Percentiles rank a stretch among this genome's conserved stretches.
Conservation (phyloP, 2,888 invertebrate genomes). For the Megalurothrips usitatus region DNA sequence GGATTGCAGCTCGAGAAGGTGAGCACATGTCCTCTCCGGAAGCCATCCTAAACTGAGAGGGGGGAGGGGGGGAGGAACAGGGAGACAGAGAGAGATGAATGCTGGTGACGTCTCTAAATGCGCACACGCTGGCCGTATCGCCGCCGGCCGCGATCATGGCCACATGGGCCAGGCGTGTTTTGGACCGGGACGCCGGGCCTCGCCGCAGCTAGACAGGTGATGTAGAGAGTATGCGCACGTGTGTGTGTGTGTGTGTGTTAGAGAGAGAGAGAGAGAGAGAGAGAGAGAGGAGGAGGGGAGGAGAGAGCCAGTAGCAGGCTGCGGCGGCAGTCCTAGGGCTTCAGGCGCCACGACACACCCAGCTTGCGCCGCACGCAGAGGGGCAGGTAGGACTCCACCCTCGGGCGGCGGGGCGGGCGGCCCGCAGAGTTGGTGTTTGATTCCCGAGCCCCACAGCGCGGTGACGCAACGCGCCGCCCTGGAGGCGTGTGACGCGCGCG, state of each 20-base stretch:
- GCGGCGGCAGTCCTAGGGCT: not conserved
- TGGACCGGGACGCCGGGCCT: not conserved
- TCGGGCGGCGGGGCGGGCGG: not conserved
- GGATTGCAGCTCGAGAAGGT: no score
- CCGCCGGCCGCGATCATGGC: no score
- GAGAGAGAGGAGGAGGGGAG: not conserved
- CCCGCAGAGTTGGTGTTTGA: not conserved
- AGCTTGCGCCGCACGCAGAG: not conserved
- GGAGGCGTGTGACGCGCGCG: no score
- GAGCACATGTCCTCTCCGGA: no score
- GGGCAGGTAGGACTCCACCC: not conserved
- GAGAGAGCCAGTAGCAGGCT: not conserved
- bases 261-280: not conserved
- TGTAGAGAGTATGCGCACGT: not conserved
- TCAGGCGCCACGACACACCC: not conserved
- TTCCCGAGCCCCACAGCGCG: not conserved
- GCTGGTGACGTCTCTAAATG: no score
- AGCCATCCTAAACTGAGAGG: no score
- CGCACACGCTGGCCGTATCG: no score
- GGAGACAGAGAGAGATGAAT: no score
- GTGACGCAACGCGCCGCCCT: no score
- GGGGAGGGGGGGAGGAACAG: no score
- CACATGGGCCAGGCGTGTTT: no score
- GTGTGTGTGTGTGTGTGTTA: constrained; percentile 2
- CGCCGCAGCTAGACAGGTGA: not conserved